phyloP scores from a whole-genome alignment of 2,113 vertebrate species.

The Phyllostomus hastatus region DNA sequence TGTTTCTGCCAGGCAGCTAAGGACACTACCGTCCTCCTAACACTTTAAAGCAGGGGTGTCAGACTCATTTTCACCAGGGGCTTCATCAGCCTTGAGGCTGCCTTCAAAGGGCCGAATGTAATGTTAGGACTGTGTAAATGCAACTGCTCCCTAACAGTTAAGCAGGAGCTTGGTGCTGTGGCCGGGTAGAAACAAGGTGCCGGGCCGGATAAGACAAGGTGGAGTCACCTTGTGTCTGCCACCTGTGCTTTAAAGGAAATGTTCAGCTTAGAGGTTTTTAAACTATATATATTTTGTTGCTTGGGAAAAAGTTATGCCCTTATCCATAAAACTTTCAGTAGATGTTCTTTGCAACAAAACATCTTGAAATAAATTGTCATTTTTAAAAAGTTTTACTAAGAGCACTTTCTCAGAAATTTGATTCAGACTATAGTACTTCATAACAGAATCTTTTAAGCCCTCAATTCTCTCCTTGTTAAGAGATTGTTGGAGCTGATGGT shows the following conservation, averaged over 20 bases:
- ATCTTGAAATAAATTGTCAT: neutral
- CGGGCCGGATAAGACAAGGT: too few species aligned
- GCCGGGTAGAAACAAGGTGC: too few species aligned
- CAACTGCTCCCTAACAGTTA: too few species aligned
- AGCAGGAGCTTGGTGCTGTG: too few species aligned
- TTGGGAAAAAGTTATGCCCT: neutral
- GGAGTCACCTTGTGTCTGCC: too few species aligned
- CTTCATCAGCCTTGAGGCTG: too few species aligned
- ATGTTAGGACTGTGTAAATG: too few species aligned
- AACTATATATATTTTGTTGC: neutral
- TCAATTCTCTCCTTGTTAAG: neutral
- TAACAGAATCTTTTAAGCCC: neutral
- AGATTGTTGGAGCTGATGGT: neutral
- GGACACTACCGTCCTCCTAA: neutral
- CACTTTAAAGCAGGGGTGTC: neutral
- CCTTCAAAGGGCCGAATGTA: too few species aligned
- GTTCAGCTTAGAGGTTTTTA: neutral
- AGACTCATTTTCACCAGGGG: too few species aligned
- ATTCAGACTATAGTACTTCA: neutral
- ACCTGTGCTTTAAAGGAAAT: neutral
- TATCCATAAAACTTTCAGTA: neutral
- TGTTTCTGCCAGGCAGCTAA: neutral
- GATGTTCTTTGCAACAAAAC: neutral
- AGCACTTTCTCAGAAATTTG: neutral
- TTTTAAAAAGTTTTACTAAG: neutral